Conservation (phyloP, 1,140 invertebrate genomes). For the Camponotus floridanus region DNA sequence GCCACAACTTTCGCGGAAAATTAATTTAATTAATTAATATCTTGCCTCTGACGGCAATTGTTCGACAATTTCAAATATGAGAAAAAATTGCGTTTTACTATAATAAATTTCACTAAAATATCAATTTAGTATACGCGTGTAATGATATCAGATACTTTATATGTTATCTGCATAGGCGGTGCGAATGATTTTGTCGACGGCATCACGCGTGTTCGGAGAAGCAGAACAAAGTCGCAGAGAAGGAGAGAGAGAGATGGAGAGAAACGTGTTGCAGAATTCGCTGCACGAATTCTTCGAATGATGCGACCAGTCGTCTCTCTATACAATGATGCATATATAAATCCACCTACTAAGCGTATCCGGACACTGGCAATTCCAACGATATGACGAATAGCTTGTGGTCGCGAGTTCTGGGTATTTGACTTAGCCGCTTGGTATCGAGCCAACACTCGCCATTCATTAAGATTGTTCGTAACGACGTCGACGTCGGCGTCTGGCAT, state of each 20-base stretch:
- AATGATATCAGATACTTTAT: neutral
- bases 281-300: constrained; percentile 42
- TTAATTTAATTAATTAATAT: constrained; percentile 58
- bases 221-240: neutral
- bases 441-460: constrained; percentile 71
- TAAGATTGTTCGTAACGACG: constrained; percentile 38
- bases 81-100: neutral
- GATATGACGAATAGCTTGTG: constrained; percentile 62
- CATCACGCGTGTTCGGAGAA: constrained; percentile 39
- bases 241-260: too few species aligned
- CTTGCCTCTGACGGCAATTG: constrained; percentile 22
- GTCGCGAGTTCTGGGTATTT: constrained; percentile 34
- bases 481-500: constrained; percentile 5
- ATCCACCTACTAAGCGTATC: constrained; percentile 48
- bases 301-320: constrained; percentile 2
- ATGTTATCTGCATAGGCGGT: constrained; percentile 8
- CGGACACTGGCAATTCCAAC: constrained; percentile 41
- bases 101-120: neutral
- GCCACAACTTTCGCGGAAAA: neutral
- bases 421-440: constrained; percentile 35
- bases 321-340: constrained; percentile 50
- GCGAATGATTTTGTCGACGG: neutral
- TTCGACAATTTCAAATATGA: neutral
- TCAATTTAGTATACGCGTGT: neutral
- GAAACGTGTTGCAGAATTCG: constrained; percentile 12